Percentiles rank a stretch among this genome's conserved stretches.
Evolutionary conservation across 2,888 invertebrate species (phyloP).

Genomic region (Lepidocyrtinus sp.): DNA sequence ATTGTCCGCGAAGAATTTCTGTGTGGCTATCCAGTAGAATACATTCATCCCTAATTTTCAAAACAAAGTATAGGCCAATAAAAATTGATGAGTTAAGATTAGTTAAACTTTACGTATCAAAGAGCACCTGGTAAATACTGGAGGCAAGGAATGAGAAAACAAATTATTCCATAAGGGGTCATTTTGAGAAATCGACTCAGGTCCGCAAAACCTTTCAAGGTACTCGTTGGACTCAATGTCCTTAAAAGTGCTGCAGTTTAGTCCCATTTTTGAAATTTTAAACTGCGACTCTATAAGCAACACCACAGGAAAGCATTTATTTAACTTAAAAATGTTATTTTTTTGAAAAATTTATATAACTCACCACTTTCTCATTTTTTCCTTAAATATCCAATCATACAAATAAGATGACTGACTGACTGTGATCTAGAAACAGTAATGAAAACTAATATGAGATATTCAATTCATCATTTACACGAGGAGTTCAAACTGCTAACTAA

Average conservation of each 20-base stretch:
- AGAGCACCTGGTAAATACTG: conserved; percentile 83
- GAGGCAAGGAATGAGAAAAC: conserved; percentile 89
- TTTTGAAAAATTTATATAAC: no score
- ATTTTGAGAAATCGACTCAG: conserved; percentile 85
- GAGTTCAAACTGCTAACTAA: no score
- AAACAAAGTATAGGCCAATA: no score
- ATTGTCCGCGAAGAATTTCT: conserved; percentile 81
- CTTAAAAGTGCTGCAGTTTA: conserved; percentile 83
- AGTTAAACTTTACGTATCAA: conserved; percentile 43
- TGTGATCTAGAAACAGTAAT: no score
- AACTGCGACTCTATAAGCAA: not conserved
- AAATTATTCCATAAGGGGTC: conserved; percentile 96
- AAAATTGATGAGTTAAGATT: no score
- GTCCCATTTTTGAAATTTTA: conserved; percentile 80
- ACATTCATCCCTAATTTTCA: conserved; percentile 85
- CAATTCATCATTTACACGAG: no score
- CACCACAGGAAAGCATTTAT: no score
- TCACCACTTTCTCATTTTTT: no score
- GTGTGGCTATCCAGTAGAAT: conserved; percentile 86
- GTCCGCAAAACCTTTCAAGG: conserved; percentile 84
- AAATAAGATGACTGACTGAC: no score
- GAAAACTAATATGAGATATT: no score
- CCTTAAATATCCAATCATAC: no score
- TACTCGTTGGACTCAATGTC: conserved; percentile 86
- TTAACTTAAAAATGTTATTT: no score